phyloP scores from a whole-genome alignment of 1,140 invertebrate genomes.

The Hylaeus volcanicus region DNA sequence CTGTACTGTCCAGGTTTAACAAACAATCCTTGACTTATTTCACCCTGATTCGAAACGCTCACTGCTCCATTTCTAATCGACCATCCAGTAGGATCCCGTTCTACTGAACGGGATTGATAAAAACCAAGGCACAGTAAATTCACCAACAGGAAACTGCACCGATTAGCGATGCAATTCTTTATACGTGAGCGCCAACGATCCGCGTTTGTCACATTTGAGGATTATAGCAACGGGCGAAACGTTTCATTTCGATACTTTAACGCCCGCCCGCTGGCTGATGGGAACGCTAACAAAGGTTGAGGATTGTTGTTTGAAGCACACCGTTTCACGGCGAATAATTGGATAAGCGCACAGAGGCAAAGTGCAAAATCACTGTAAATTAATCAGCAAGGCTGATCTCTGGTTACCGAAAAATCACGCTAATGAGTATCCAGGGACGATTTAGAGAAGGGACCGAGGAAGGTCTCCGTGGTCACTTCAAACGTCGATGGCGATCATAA shows the following conservation, averaged over 20 bases:
- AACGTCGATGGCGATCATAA: slow-evolving; percentile 63
- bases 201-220: slow-evolving; percentile 15
- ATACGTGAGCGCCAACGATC: not conserved
- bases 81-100: not conserved
- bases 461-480: slow-evolving; percentile 66
- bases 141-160: not conserved
- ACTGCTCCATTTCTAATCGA: too few species aligned
- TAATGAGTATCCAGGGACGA: slow-evolving; percentile 65
- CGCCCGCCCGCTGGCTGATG: not conserved
- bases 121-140: slow-evolving; percentile 2
- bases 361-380: slow-evolving; percentile 62
- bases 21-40: too few species aligned
- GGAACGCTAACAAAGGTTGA: slow-evolving; percentile 38
- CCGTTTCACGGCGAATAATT: slow-evolving; percentile 56
- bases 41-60: too few species aligned
- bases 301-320: slow-evolving; percentile 41
- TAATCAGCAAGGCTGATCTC: slow-evolving; percentile 57
- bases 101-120: not conserved
- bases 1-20: too few species aligned
- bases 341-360: slow-evolving; percentile 55
- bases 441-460: slow-evolving; percentile 51
- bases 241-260: slow-evolving; percentile 31
- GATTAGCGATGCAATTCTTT: not conserved
- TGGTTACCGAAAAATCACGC: slow-evolving; percentile 63
- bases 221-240: not conserved